These are phyloP conservation scores for Corythoichthys haematopterus DNA, from an alignment of 2,113 vertebrate species.

Conservation along the genomic window DNA sequence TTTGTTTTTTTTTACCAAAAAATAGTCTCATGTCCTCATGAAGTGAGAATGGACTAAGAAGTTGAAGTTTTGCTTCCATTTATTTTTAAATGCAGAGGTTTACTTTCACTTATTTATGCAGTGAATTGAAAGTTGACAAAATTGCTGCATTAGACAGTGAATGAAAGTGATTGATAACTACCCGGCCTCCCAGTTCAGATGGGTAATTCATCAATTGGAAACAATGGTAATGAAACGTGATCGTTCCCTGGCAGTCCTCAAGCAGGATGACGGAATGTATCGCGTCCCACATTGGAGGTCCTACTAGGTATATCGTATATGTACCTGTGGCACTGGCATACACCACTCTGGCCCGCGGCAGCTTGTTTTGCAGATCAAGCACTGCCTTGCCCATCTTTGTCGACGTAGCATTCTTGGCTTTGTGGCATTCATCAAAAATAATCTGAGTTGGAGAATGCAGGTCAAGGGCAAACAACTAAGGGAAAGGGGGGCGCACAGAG, in stretches of 20 bases:
- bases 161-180: too few species aligned
- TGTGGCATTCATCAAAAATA: constrained; percentile 98
- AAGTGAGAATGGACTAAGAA: too few species aligned
- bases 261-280: background rate
- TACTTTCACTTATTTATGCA: too few species aligned
- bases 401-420: constrained; percentile 96
- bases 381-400: constrained; percentile 99
- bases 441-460: constrained; percentile 70
- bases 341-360: constrained; percentile 90
- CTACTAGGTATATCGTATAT: background rate
- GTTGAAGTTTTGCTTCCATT: too few species aligned
- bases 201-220: background rate
- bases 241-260: background rate
- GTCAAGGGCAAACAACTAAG: constrained; percentile 71
- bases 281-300: background rate
- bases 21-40: too few species aligned
- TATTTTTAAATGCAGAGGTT: too few species aligned
- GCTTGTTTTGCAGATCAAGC: constrained; percentile 91
- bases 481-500: background rate
- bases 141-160: too few species aligned
- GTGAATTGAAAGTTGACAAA: too few species aligned
- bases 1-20: too few species aligned
- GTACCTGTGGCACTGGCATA: constrained; percentile 97
- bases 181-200: too few species aligned
- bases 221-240: background rate